Evolutionary conservation across 2,113 vertebrate species (phyloP).

Genomic region (Jaculus jaculus): DNA sequence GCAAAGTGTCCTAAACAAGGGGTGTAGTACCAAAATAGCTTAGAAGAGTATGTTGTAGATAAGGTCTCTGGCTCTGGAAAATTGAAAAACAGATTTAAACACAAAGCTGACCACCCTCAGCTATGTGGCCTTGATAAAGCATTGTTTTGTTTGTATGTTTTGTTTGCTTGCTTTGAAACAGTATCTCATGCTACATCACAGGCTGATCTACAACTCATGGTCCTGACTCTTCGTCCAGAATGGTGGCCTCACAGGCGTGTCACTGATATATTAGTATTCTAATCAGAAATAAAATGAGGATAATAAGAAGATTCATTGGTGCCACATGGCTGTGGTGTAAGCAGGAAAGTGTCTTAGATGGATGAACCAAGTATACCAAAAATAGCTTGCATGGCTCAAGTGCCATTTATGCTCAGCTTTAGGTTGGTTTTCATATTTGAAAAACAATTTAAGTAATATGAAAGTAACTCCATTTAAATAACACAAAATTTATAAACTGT

Average conservation of each 20-base stretch:
- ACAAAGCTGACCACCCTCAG: neutral
- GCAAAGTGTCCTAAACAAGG: neutral
- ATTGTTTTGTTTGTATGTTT: neutral
- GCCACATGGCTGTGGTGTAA: neutral
- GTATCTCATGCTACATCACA: neutral
- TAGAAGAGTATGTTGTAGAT: neutral
- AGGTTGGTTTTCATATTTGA: neutral
- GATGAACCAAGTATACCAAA: no score
- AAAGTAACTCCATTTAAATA: neutral
- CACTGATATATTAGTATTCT: neutral
- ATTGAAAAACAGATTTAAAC: neutral
- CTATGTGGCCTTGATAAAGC: neutral
- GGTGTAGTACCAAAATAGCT: neutral
- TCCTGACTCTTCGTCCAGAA: neutral
- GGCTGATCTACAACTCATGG: neutral
- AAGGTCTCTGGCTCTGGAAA: neutral
- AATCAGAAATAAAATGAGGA: neutral
- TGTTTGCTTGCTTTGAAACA: neutral
- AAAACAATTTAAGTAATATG: neutral
- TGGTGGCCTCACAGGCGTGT: neutral
- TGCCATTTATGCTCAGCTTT: neutral
- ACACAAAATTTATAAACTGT: neutral
- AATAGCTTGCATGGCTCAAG: neutral
- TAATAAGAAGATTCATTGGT: conserved; percentile 4
- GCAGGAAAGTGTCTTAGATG: no score